These are phyloP conservation scores for Eueides isabella DNA, from an alignment of 1,140 invertebrate genomes.

Conservation along the genomic window DNA sequence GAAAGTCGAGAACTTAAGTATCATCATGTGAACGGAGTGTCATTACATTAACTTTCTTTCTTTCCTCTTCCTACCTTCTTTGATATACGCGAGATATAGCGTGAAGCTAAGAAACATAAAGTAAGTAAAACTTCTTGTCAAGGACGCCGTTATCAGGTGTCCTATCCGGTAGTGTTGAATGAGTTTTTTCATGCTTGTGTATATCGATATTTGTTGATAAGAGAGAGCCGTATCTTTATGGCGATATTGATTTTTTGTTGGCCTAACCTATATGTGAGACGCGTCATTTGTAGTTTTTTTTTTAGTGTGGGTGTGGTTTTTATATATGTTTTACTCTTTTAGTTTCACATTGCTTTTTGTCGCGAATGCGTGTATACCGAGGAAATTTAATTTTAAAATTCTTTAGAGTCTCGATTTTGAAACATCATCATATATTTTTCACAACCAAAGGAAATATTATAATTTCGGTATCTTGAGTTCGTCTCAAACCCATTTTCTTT, in stretches of 20 bases:
- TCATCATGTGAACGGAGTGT: not conserved
- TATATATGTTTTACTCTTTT: not conserved
- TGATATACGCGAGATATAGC: too few relatives aligned
- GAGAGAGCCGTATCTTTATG: slow-evolving; percentile 19
- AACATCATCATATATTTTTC: too few relatives aligned
- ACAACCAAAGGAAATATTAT: too few relatives aligned
- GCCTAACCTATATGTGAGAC: slow-evolving; percentile 33
- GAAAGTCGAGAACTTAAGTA: too few relatives aligned
- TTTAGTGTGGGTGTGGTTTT: not conserved
- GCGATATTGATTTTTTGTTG: slow-evolving; percentile 30
- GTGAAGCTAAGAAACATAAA: not conserved
- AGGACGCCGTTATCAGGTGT: not conserved
- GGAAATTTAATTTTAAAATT: too few relatives aligned
- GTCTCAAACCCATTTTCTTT: too few relatives aligned
- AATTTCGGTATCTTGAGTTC: too few relatives aligned
- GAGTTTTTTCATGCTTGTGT: not conserved
- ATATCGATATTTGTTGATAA: slow-evolving; percentile 17
- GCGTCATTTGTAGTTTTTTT: not conserved
- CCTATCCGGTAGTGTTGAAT: not conserved
- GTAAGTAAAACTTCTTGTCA: not conserved
- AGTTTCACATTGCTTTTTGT: not conserved
- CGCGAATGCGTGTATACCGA: too few relatives aligned
- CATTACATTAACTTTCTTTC: not conserved
- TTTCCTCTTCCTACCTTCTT: not conserved
- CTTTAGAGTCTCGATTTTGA: too few relatives aligned